Evolutionary conservation across 2,888 invertebrate species (phyloP).

Genomic region (Ormyrus rosae): DNA sequence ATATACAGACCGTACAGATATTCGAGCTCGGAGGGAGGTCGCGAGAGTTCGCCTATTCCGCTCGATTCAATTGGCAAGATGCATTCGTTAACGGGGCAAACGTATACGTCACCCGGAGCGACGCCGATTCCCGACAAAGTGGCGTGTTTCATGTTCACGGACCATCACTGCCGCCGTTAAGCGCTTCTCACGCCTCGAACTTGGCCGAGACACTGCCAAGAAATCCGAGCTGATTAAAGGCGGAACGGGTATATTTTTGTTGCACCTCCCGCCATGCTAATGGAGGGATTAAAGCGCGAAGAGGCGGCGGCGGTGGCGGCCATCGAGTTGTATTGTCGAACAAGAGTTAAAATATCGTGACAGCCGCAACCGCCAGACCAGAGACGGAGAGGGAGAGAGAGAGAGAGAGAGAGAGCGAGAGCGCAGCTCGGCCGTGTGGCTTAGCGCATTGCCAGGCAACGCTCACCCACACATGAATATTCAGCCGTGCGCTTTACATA

Average conservation of each 20-base stretch:
- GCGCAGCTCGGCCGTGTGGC: slow-evolving; percentile 54
- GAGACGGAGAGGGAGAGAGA: background rate
- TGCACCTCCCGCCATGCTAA: background rate
- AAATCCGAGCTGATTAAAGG: no score
- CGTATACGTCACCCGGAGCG: slow-evolving; percentile 33
- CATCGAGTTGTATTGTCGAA: slow-evolving; percentile 39
- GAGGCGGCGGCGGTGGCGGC: background rate
- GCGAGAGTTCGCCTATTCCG: background rate
- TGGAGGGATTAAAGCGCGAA: slow-evolving; percentile 29
- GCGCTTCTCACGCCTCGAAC: slow-evolving; percentile 16
- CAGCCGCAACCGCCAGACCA: slow-evolving; percentile 1
- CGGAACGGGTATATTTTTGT: no score
- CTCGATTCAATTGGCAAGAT: slow-evolving; percentile 56
- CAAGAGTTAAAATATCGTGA: slow-evolving; percentile 28
- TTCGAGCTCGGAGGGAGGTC: background rate
- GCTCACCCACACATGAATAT: slow-evolving; percentile 74
- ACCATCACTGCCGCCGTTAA: background rate
- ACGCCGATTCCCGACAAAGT: slow-evolving; percentile 39
- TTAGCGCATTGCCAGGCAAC: slow-evolving; percentile 71
- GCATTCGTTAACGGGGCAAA: slow-evolving; percentile 54
- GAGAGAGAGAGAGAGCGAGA: background rate
- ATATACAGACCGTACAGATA: background rate
- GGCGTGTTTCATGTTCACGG: slow-evolving; percentile 30
- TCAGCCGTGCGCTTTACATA: slow-evolving; percentile 73
- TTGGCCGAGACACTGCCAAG: background rate